Conservation (phyloP, 2,888 invertebrate species). For the Drosophila melanosoma region DNA sequence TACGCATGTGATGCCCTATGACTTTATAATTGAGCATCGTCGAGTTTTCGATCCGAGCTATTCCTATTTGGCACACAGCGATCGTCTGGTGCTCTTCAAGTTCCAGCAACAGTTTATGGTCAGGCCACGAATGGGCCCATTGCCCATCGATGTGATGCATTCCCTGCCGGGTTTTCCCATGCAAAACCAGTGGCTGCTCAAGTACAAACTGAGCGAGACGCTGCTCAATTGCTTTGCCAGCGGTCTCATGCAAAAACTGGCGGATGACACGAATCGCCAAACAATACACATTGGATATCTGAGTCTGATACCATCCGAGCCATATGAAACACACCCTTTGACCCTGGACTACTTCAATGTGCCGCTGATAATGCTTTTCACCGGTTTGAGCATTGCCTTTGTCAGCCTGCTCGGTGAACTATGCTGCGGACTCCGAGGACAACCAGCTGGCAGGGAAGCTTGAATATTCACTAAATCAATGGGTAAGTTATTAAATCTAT, state of each 20-base stretch:
- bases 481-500: conserved; percentile 19
- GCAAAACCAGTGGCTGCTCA: conserved; percentile 57
- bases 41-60: conserved; percentile 52
- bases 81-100: conserved; percentile 50
- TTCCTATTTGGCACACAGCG: conserved; percentile 51
- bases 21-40: conserved; percentile 52
- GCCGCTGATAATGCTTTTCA: conserved; percentile 28
- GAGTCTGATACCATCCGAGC: conserved; percentile 43
- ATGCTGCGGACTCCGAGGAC: neutral
- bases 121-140: conserved; percentile 52
- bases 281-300: conserved; percentile 53
- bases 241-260: conserved; percentile 60
- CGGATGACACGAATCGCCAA: conserved; percentile 45
- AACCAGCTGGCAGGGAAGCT: neutral
- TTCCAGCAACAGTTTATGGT: conserved; percentile 58
- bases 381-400: conserved; percentile 21
- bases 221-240: conserved; percentile 59
- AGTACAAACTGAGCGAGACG: conserved; percentile 60
- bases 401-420: conserved; percentile 39
- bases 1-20: conserved; percentile 43
- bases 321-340: conserved; percentile 35
- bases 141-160: conserved; percentile 57
- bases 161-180: conserved; percentile 62
- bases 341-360: conserved; percentile 56
- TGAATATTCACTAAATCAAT: neutral